phyloP scores from a whole-genome alignment of 1,140 invertebrate species.

The Brachionus sp. region DNA sequence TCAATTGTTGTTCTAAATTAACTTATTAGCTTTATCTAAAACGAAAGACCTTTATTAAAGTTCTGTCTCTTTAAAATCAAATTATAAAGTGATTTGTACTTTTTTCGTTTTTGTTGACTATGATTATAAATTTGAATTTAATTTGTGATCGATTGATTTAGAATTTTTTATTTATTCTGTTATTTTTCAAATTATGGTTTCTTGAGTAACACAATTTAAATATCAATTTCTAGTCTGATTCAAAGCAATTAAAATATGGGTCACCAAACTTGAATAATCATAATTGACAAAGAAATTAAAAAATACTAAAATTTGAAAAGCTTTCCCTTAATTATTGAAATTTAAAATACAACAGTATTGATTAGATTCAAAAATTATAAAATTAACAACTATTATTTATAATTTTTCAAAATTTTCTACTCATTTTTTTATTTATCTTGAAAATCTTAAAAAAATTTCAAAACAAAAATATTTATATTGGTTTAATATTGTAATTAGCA shows the following conservation, averaged over 20 bases:
- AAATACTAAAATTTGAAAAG: not conserved
- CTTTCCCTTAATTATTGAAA: not conserved
- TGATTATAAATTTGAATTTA: not conserved
- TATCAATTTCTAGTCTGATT: not conserved
- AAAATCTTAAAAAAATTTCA: not conserved
- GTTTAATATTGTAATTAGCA: not conserved
- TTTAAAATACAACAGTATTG: not conserved
- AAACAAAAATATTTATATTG: not conserved
- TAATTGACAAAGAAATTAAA: not conserved
- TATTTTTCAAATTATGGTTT: not conserved
- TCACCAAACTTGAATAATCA: not conserved
- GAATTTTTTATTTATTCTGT: not conserved
- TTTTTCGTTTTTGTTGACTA: not conserved
- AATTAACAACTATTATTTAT: too few species aligned
- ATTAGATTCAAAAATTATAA: not conserved
- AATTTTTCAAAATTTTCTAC: not conserved
- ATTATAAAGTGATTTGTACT: not conserved
- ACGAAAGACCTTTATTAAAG: not conserved
- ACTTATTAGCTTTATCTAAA: not conserved
- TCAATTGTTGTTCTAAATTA: not conserved
- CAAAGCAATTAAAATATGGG: not conserved
- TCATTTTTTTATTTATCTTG: not conserved
- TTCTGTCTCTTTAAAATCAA: not conserved
- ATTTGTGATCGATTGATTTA: not conserved
- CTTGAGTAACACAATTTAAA: not conserved